Base-by-base conservation (phyloP, 2,888 invertebrate genomes). In the Phanerotoma sp. region DNA sequence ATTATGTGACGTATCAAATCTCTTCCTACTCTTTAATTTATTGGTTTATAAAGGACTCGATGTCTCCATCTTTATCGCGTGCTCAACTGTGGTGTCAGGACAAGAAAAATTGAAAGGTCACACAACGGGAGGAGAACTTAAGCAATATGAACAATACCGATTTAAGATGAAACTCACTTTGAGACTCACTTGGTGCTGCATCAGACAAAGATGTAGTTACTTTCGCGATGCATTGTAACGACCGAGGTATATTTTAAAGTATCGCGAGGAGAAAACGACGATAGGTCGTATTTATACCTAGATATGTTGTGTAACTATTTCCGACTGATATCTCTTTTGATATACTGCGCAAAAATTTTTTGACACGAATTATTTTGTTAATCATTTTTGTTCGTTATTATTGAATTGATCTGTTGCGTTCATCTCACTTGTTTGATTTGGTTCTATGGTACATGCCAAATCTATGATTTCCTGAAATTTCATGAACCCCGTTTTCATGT, bases 201-300 rank as follows among this genome's bases (percentile, higher is more conserved):
- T 18, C 30, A 30, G 38, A 28, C 18, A 28, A 28, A 49, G 25
- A 49, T 30, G 38, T 37, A 46, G 45, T 33, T 32, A 53, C 47
- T 47, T 53, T 53, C 52, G 40, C 52, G 52, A 47, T 46, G 25
- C 41, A 53, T 47, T 53, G 46, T 30, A 47, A 46, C 40, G 22
- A 35, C 28, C 18, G 11, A 38, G 18, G 35, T 20, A 33, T 53
- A 53, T 47, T 41, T 47, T 42, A 48, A 54, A 48, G 35, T 48
- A 35, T 41, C 20, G 18, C 48, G 18, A 35, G 33, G 47, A 47
- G 54, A 54, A 48, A 48, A 51, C 45, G 33, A 44, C 37, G 25
- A 25, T 25, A 51, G 44, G 30, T 45, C 32, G 38, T 37, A 38
- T 45, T 15, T 30, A 28, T 25, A 44, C 9, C 22, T 28, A 21